These are phyloP conservation scores for Amphipoea lucens DNA, from an alignment of 2,888 invertebrate species.

Conservation along the genomic window DNA sequence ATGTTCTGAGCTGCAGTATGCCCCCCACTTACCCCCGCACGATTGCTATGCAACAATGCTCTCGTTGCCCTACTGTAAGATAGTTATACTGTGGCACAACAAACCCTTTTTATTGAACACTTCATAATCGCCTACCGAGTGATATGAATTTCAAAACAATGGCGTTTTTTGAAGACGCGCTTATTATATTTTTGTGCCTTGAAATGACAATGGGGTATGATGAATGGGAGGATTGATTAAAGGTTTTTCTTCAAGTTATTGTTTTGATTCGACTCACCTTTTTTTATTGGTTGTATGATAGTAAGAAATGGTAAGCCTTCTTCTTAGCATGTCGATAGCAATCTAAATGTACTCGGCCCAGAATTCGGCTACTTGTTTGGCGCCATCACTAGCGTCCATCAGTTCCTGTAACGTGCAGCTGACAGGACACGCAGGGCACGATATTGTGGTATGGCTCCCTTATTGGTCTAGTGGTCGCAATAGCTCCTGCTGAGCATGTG, in stretches of 20 bases:
- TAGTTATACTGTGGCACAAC: conserved; percentile 38
- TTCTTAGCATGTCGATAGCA: too few relatives aligned
- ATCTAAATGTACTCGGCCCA: too few relatives aligned
- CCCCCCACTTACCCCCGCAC: not conserved
- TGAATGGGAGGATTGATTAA: conserved; percentile 32
- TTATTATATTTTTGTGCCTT: conserved; percentile 46
- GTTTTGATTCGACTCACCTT: not conserved
- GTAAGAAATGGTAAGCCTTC: not conserved
- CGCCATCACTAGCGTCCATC: too few relatives aligned
- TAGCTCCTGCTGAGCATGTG: not conserved
- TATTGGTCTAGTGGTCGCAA: not conserved
- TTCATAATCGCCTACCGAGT: conserved; percentile 55
- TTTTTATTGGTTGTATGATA: not conserved
- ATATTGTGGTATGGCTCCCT: not conserved
- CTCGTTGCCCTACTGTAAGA: conserved; percentile 5
- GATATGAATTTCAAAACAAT: conserved; percentile 64
- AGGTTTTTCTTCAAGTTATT: conserved; percentile 26
- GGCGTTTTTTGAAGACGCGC: conserved; percentile 46
- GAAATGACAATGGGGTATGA: conserved; percentile 46
- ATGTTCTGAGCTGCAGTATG: not conserved
- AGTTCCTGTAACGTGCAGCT: too few relatives aligned
- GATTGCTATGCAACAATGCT: too few relatives aligned
- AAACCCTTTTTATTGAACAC: conserved; percentile 60
- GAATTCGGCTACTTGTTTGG: too few relatives aligned
- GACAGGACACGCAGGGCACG: too few relatives aligned